These are phyloP conservation scores for Lepidocolaptes lacrymiger DNA, from an alignment of 2,797 vertebrate species.

Conservation along the genomic window DNA sequence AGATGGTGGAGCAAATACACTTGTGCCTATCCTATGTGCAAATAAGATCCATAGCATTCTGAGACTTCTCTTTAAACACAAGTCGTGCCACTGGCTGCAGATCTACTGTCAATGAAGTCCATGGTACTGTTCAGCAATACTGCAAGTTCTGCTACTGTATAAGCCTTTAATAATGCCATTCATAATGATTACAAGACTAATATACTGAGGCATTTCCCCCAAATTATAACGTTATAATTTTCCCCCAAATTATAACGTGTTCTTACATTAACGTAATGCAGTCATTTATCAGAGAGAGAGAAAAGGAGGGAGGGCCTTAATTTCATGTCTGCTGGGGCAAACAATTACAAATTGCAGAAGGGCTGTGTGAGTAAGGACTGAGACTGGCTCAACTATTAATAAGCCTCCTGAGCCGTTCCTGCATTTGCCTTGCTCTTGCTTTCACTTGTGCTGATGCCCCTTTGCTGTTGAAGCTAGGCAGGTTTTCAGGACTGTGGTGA, in stretches of 20 bases:
- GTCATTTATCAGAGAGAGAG: not conserved
- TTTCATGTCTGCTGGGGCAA: not conserved
- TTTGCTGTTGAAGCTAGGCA: not conserved
- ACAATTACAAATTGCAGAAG: not conserved
- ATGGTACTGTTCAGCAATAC: not conserved
- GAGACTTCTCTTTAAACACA: not conserved
- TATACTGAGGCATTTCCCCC: not conserved
- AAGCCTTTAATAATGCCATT: constrained; percentile 13
- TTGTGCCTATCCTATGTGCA: not conserved
- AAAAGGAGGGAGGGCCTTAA: not conserved
- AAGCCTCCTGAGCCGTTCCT: not conserved
- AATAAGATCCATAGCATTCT: not conserved
- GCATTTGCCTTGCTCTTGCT: not conserved
- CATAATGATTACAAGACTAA: constrained; percentile 23
- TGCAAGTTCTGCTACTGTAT: not conserved
- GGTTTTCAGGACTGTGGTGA: not conserved
- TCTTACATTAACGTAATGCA: not conserved
- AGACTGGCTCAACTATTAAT: not conserved
- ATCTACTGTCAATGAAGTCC: not conserved
- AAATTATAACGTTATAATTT: constrained; percentile 22
- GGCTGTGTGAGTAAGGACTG: not conserved
- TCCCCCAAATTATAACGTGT: constrained; percentile 5
- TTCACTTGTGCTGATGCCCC: not conserved
- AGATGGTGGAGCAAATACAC: not conserved
- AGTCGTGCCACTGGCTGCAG: not conserved